phyloP scores from a whole-genome alignment of 2,888 invertebrate species.

The Mesoligia furuncula region DNA sequence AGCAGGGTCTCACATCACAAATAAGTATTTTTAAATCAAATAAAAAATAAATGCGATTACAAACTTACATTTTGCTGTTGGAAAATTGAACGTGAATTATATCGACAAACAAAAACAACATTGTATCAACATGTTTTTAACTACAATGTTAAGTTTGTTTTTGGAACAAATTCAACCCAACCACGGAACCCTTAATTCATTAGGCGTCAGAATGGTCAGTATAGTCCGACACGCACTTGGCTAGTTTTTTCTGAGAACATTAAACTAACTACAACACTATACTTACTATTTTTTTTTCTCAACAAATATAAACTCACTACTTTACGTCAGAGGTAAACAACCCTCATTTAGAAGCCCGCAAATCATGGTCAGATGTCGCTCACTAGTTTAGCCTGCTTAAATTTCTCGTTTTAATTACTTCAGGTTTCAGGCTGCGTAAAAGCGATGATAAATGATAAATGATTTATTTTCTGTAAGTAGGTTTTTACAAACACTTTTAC shows the following conservation, averaged over 20 bases:
- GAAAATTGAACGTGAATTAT: neutral
- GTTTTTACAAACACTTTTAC: too few species aligned
- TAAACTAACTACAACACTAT: neutral
- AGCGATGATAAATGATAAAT: too few species aligned
- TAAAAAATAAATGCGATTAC: neutral
- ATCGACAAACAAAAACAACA: neutral
- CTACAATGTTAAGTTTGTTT: neutral
- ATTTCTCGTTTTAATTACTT: constrained; percentile 34
- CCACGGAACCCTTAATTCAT: too few species aligned
- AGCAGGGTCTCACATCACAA: neutral
- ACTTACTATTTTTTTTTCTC: neutral
- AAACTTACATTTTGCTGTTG: neutral
- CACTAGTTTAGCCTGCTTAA: constrained; percentile 17
- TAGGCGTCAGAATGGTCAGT: neutral
- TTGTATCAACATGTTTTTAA: neutral
- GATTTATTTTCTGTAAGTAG: too few species aligned
- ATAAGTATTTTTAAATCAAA: neutral
- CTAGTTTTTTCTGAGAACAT: neutral
- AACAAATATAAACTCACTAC: neutral
- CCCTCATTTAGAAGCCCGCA: constrained; percentile 10
- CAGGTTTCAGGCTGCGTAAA: constrained; percentile 11
- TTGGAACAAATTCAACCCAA: neutral
- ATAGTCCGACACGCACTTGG: neutral
- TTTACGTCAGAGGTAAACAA: neutral
- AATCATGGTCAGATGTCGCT: constrained; percentile 3